Evolutionary conservation across 2,888 invertebrate species (phyloP), one percentile per base, ranked within the genome.

Genomic region (Mesopsocus fuscifrons): DNA sequence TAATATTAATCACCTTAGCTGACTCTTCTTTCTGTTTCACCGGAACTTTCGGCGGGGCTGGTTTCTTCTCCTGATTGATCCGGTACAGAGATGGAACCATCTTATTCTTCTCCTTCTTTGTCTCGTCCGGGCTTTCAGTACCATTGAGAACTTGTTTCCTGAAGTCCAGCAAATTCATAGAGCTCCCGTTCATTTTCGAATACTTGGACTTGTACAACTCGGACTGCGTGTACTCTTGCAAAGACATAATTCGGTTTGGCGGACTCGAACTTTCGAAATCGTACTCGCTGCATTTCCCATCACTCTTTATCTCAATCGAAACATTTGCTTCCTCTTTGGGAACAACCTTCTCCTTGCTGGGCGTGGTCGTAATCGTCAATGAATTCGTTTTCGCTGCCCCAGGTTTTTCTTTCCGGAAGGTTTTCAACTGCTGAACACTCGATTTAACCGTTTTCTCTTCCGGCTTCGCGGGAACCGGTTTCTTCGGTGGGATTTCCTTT

Each of bases 201-300:
- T 9, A 34, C 15, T 34, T 34, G 6, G 34, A 16, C 20, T 38
- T 38, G 11, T 20, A 38, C 17, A 20, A 13, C 21, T 38, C 38
- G 20, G 38, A 38, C 20, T 38, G 17, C 16, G 38, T 38, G 20
- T 38, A 38, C 38, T 38, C 38, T 20, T 38, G 17, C 38, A 38
- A 21, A 13, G 38, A 38, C 38, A 38, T 38, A 20, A 38, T 38
- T 38, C 21, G 15, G 20, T 18, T 38, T 3, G 38, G 38, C 18
- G 38, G 38, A 11, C 38, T 38, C 5, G 6, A 20, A 17, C 38
- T 38, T 9, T 38, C 38, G 20, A 38, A 38, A 38, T 38, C 38
- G 11, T 38, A 38, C 20, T 38, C 38, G 38, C 38, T 16, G 11
- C 11, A 9, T 17, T 38, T 38, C 9, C 20, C 21, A 9, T 15